Base-by-base conservation (phyloP, 1,140 invertebrate species). In the Belonocnema kinseyi region DNA sequence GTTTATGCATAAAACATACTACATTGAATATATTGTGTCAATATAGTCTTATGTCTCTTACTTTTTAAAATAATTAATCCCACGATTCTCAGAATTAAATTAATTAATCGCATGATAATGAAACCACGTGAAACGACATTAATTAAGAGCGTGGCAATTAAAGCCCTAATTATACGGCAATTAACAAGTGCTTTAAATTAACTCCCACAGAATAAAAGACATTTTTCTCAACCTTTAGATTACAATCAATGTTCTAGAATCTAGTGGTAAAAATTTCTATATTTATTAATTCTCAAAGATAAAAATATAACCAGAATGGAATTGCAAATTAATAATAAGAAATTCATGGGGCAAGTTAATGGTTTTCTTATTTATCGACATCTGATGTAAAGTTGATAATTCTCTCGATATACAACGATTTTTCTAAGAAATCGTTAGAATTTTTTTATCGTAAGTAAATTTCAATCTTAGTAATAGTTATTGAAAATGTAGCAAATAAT, bases 171-270 rank as follows among this genome's bases (percentile, higher is more conserved):
- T 66, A 66, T 33, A 40, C 61, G 26, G 33, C 61, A 66, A 66
- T 66, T 46, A 66, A 14, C 61, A 66, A 66, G 61, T 66, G 61
- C 61, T n/a, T 66, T 16, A 66, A 66, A 66, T 66, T 66, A 66
- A 33, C n/a, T 66, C 61, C 14, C 61, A 26, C 21, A 66, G 61
- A 66, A 66, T 66, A 33, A 66, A 66, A 33, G 61, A 66, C 61
- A 40, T 40, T 26, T 66, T 66, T 40, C 26, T 40, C 16, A 46
- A 66, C 6, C 6, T 21, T 12, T 66, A 33, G 3, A 33, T 33
- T 33, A 6, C 16, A 54, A 17, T 54, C 17, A 10, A 54, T 54
- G 5, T 54, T 2, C 52, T 54, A 7, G 52, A 54, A 14, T n/a
- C n/a, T 46, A 46, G 40, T 46, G 10, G 40, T 46, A 46, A 46